Evolutionary conservation across 2,888 invertebrate species (phyloP), one percentile per base, ranked within the genome.

Genomic region (Tinea semifulvella): DNA sequence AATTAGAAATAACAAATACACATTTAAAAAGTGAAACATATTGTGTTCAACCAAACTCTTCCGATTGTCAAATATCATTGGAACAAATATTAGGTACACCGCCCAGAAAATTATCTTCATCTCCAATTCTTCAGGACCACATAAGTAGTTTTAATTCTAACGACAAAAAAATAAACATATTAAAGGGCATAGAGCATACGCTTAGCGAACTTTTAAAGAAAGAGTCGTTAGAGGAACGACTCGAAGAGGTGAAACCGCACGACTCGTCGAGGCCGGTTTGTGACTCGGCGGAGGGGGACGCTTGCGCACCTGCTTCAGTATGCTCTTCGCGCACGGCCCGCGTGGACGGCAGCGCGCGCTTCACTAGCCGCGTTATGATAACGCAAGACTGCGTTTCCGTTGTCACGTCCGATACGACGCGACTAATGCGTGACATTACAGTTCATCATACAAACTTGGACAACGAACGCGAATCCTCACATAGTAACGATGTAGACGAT

Each of bases 291-390:
- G 76, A 67, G 75, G 65, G 76, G 73, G 68, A 72, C 73, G 76
- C 73, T 60, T 74, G 81, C 70, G 75, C 74, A 70, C 76, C 68
- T 67, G 61, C 70, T 61, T 62, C 79, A 81, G 77, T 79, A 68
- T 69, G 75, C 75, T 71, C 79, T 69, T 71, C 79, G 81, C 77
- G 79, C 69, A 68, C 79, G 77, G 74, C 74, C 61, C 70, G 76
- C 60, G 73, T 74, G 72, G 81, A 81, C 74, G 83, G 82, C 52
- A 71, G 84, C 64, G 86, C 88, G 73, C 89, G 90, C 68, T 93
- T 92, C 71, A 91, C 90, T 62, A 92, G 92, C 84, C 87, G 92
- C 84, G 90, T 93, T 73, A 92, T 92, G 91, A 93, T 93, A 80
- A 92, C 92, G 62, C 91, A 91, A 81, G 88, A 90, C 69, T 83